Base-by-base conservation (phyloP, 2,113 vertebrate genomes). In the Onychostruthus taczanowskii region DNA sequence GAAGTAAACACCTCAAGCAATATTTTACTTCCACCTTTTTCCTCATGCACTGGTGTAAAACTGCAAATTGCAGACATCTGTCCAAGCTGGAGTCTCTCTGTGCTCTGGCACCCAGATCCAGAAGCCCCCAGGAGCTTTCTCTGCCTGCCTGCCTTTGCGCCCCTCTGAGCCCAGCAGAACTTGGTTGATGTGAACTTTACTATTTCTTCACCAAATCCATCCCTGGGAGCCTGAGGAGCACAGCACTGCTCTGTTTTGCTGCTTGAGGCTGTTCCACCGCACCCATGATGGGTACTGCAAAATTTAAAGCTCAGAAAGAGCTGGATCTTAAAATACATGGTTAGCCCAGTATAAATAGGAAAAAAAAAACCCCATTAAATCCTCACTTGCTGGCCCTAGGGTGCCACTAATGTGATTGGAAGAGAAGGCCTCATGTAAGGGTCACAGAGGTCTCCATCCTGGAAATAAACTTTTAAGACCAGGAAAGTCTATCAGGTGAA, bases 121-220 rank as follows among this genome's bases (percentile, higher is more conserved):
- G 37, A 62, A 67, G 50, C 26, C 21, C 52, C 13, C 31, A 6
- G 8, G 69, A 77, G 47, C 14, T 56, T 87, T 17, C 67, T 16
- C 43, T 58, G 21, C 50, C 61, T 24, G 44, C 33, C 35, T 62
- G 64, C 27, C 11, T 22, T 21, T 26, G 26, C 59, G 49, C 26
- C 33, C 11, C 35, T 37, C 26, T 17, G 46, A 44, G 47, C 52
- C 52, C 37, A 55, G 52, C 6, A 75, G 33, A 9, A 2, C 58
- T 20, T 5, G 28, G 16, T 0, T 44, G 19, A 20, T 2, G 31
- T 10, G 0, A 39, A 33, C 20, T 68, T 56, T 28, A 7, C 33
- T 18, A 4, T 4, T 3, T 4, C 67, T 43, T 14, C 46, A n/a
- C 35, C 12, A 12, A 1, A 5, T 27, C 46, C 20, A 1, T n/a